Evolutionary conservation across 2,888 invertebrate species (phyloP).

Genomic region (Drosophila kuntzei): DNA sequence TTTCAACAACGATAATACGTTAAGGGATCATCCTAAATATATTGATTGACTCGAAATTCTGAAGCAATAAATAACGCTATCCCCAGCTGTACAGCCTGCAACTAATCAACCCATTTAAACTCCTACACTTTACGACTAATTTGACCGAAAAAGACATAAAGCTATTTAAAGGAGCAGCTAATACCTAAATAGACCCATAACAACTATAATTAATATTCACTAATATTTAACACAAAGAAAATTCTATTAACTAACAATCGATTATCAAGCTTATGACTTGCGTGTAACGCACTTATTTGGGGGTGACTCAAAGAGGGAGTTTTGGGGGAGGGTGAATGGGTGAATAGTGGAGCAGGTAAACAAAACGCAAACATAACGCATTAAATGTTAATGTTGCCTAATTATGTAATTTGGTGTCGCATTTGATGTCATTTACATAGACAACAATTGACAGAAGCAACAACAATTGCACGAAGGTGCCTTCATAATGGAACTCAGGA

Average conservation of each 20-base stretch:
- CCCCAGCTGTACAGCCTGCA: background rate
- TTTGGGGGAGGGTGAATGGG: background rate
- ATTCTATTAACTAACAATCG: conserved; percentile 79
- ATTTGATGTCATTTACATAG: conserved; percentile 67
- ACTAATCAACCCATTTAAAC: conserved; percentile 16
- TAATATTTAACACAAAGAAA: conserved; percentile 37
- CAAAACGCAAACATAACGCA: conserved; percentile 79
- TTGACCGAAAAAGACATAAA: conserved; percentile 24
- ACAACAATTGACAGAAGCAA: conserved; percentile 49
- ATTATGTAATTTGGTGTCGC: conserved; percentile 83
- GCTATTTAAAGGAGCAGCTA: conserved; percentile 28
- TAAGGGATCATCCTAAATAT: background rate
- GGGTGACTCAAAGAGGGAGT: background rate
- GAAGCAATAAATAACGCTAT: background rate
- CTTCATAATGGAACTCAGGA: conserved; percentile 19
- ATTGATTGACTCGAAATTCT: background rate
- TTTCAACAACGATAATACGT: background rate
- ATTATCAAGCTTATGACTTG: conserved; percentile 76
- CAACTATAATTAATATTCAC: conserved; percentile 40
- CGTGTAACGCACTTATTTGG: conserved; percentile 49
- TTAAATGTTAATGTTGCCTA: conserved; percentile 83
- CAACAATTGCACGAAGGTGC: conserved; percentile 43
- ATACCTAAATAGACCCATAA: conserved; percentile 15
- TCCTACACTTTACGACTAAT: conserved; percentile 45
- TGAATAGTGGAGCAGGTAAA: conserved; percentile 57